Conservation (phyloP, 2,888 invertebrate genomes). For the Sericinus montela region DNA sequence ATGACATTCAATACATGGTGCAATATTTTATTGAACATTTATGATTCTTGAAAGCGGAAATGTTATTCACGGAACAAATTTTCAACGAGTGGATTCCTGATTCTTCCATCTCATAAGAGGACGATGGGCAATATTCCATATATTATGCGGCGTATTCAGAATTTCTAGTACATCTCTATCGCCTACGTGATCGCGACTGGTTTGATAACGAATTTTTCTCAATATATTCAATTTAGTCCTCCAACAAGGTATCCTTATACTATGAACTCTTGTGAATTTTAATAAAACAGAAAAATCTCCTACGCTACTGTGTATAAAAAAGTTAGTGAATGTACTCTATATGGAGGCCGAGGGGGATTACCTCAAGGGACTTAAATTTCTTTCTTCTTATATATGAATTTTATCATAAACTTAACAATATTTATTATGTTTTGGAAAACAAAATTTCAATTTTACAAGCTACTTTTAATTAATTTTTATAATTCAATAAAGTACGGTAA, state of each 20-base stretch:
- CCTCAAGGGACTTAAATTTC: too few relatives aligned
- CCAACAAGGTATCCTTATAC: background rate
- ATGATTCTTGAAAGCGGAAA: constrained; percentile 2
- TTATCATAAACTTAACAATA: too few relatives aligned
- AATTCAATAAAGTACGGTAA: too few relatives aligned
- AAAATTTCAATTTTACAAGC: too few relatives aligned
- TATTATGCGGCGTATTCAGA: constrained; percentile 53
- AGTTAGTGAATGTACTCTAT: too few relatives aligned
- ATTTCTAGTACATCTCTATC: constrained; percentile 40
- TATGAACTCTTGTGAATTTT: background rate
- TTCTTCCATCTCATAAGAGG: constrained; percentile 30
- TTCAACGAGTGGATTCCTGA: constrained; percentile 28
- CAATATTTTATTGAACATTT: constrained; percentile 6
- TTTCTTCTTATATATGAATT: too few relatives aligned
- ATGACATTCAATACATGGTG: background rate
- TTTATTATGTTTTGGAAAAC: too few relatives aligned
- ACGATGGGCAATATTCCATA: constrained; percentile 33
- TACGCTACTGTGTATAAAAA: too few relatives aligned
- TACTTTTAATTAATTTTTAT: too few relatives aligned
- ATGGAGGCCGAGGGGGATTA: too few relatives aligned
- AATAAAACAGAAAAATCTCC: background rate
- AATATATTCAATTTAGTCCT: background rate
- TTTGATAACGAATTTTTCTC: background rate
- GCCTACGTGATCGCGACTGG: constrained; percentile 39
- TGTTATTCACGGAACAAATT: constrained; percentile 25